phyloP scores from a whole-genome alignment of 2,888 invertebrate species.

The Thecocarcelia acutangulata region DNA sequence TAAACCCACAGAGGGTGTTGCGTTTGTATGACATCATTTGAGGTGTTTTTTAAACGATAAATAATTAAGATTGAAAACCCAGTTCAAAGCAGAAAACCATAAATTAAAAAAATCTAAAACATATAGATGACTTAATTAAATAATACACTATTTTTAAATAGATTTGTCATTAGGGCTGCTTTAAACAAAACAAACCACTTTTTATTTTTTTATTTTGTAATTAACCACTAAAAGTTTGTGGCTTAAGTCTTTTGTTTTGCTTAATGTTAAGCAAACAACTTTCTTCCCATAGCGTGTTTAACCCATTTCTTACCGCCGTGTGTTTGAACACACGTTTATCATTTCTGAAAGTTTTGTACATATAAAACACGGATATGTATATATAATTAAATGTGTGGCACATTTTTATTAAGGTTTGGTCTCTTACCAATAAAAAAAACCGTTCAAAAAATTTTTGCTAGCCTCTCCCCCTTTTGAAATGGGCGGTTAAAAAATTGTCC shows the following conservation, averaged over 20 bases:
- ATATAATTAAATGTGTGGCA: too few species aligned
- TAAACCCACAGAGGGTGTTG: slow-evolving; percentile 52
- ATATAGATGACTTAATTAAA: slow-evolving; percentile 28
- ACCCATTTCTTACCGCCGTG: too few species aligned
- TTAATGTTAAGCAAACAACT: too few species aligned
- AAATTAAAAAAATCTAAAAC: slow-evolving; percentile 35
- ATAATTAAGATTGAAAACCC: slow-evolving; percentile 49
- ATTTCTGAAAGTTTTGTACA: too few species aligned
- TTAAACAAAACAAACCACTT: not conserved
- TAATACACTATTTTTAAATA: slow-evolving; percentile 65
- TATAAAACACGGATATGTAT: too few species aligned
- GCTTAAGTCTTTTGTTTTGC: slow-evolving; percentile 58
- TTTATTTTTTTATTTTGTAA: not conserved
- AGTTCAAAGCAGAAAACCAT: slow-evolving; percentile 37
- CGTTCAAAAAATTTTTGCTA: too few species aligned
- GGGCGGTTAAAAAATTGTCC: too few species aligned
- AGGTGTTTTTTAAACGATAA: slow-evolving; percentile 35
- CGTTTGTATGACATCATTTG: slow-evolving; percentile 55
- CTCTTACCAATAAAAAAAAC: too few species aligned
- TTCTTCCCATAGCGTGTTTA: slow-evolving; percentile 54
- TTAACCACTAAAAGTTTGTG: not conserved
- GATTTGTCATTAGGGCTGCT: slow-evolving; percentile 58
- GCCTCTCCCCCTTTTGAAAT: too few species aligned
- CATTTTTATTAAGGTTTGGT: too few species aligned
- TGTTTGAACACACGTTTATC: too few species aligned